These are phyloP conservation scores for Anisognathus igniventris DNA, from an alignment of 2,797 vertebrate genomes.

Conservation along the genomic window DNA sequence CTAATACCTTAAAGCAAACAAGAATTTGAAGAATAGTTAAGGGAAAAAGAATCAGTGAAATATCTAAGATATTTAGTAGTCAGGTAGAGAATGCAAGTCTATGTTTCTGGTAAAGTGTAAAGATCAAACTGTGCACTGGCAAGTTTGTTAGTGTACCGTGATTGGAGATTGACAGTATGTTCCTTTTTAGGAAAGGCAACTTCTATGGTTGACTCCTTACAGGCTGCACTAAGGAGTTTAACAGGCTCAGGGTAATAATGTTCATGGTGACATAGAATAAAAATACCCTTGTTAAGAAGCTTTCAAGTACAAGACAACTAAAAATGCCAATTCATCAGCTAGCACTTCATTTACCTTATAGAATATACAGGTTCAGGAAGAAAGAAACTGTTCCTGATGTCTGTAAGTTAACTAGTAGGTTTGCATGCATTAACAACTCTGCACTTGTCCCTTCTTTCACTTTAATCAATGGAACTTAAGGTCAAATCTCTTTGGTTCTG, in stretches of 20 bases:
- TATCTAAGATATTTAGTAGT: not conserved
- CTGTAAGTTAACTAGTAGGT: not conserved
- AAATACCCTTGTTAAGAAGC: not conserved
- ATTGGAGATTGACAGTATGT: fast-evolving
- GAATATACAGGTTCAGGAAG: not conserved
- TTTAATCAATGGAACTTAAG: not conserved
- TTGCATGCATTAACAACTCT: not conserved
- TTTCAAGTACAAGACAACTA: not conserved
- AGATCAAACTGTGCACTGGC: not conserved
- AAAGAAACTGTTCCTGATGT: not conserved
- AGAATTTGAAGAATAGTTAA: not conserved
- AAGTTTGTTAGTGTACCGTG: not conserved
- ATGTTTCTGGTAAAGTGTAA: not conserved
- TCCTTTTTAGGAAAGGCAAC: not conserved
- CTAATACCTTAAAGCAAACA: not conserved
- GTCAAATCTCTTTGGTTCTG: not conserved
- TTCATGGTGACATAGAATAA: not conserved
- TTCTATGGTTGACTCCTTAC: not conserved
- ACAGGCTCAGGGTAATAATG: not conserved
- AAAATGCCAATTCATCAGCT: not conserved
- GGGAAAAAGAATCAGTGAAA: not conserved
- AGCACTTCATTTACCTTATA: not conserved
- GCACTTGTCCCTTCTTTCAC: not conserved
- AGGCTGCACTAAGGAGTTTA: not conserved
- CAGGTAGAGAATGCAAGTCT: not conserved